Conservation (phyloP, 2,113 vertebrate species). For the Mixornis gularis region DNA sequence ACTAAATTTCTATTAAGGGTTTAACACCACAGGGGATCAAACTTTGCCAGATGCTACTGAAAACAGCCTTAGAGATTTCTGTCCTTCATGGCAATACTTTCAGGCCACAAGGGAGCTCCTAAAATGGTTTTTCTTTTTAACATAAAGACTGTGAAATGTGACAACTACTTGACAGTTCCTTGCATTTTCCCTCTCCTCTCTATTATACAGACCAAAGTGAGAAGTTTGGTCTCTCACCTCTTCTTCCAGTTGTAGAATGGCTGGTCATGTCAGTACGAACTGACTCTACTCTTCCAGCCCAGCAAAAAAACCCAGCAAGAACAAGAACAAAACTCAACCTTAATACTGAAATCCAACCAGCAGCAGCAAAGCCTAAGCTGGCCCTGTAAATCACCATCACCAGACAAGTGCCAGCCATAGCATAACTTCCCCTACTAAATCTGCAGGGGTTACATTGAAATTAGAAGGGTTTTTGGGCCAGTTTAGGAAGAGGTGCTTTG, state of each 20-base stretch:
- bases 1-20: background rate
- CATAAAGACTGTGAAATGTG: background rate
- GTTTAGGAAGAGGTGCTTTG: background rate
- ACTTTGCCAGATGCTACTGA: background rate
- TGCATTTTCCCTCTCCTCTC: background rate
- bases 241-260: background rate
- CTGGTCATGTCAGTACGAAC: background rate
- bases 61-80: background rate
- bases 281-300: background rate
- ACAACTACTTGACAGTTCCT: background rate
- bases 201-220: rapidly evolving
- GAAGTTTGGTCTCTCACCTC: background rate
- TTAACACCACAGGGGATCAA: background rate
- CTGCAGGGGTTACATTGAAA: background rate
- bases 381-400: background rate
- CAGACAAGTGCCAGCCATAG: background rate
- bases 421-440: background rate
- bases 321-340: background rate
- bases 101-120: background rate
- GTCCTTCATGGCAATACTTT: background rate
- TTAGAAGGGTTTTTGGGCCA: rapidly evolving
- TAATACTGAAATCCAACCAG: background rate
- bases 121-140: background rate
- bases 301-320: background rate
- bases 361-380: background rate